Conservation (phyloP, 2,797 vertebrate genomes). For the Girardinus metallicus region DNA sequence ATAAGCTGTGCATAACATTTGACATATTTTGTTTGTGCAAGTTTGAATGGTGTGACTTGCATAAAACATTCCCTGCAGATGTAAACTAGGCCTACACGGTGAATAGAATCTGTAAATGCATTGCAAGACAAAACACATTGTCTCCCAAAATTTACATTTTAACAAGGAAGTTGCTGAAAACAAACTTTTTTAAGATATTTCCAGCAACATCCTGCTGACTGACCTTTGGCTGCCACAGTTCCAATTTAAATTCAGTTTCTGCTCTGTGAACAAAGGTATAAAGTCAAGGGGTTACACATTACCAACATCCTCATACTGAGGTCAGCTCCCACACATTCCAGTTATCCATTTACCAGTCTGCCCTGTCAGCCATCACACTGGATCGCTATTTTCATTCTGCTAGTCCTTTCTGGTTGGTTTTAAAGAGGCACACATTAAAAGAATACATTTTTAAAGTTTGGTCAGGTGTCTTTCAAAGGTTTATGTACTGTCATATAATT, state of each 20-base stretch:
- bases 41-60: constrained; percentile 10
- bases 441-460: background rate
- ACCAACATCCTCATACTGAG: constrained; percentile 27
- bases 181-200: constrained; percentile 8
- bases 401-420: constrained; percentile 20
- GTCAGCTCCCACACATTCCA: constrained; percentile 63
- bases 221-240: constrained; percentile 39
- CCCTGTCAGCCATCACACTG: constrained; percentile 53
- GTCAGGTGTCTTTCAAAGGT: background rate
- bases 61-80: constrained; percentile 30
- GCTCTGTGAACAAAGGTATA: constrained; percentile 32
- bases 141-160: constrained; percentile 14
- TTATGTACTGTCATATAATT: background rate
- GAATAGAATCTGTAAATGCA: constrained; percentile 31
- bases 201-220: constrained; percentile 18
- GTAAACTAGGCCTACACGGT: constrained; percentile 15
- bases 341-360: constrained; percentile 66
- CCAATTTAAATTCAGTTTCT: constrained; percentile 64
- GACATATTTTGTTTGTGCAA: constrained; percentile 25
- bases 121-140: constrained; percentile 31
- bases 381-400: constrained; percentile 25
- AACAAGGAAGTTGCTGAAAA: constrained; percentile 29
- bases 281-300: constrained; percentile 70
- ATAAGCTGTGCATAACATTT: constrained; percentile 34
- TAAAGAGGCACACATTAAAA: constrained; percentile 21